These are phyloP conservation scores for Aldrovandia affinis DNA, from an alignment of 2,797 vertebrate genomes.

Conservation along the genomic window DNA sequence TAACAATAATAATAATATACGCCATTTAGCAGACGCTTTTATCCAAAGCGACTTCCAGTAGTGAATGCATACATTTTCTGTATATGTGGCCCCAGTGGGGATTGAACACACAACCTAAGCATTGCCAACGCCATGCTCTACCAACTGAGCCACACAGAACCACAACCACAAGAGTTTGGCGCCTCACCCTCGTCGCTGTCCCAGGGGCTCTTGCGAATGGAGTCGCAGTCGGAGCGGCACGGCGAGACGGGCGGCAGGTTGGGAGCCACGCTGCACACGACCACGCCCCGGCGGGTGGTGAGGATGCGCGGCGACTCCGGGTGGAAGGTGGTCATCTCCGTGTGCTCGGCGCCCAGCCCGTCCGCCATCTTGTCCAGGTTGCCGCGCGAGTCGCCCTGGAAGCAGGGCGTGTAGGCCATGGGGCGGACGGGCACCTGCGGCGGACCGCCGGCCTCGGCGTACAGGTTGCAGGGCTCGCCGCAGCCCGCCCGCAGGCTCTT, in stretches of 20 bases:
- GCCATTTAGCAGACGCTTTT: no score
- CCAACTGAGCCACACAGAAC: no score
- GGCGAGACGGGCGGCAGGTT: slow-evolving; percentile 88
- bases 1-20: no score
- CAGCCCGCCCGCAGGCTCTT: slow-evolving; percentile 80
- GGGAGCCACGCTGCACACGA: slow-evolving; percentile 95
- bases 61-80: no score
- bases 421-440: slow-evolving; percentile 94
- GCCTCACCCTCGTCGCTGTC: slow-evolving; percentile 83
- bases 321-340: slow-evolving; percentile 96
- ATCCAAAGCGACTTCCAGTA: no score
- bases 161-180: no score
- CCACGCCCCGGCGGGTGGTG: slow-evolving; percentile 85
- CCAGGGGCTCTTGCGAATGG: slow-evolving; percentile 89
- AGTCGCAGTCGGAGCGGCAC: slow-evolving; percentile 92
- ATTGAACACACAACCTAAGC: no score
- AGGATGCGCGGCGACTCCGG: slow-evolving; percentile 91
- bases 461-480: slow-evolving; percentile 86
- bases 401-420: slow-evolving; percentile 95
- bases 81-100: no score
- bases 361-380: slow-evolving; percentile 89
- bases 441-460: slow-evolving; percentile 84
- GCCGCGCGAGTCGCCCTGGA: slow-evolving; percentile 86
- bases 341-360: slow-evolving; percentile 80
- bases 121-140: no score